A percentile compares a stretch with the other conserved stretches of the same genome.
phyloP scores from a whole-genome alignment of 2,888 invertebrate genomes.

The Eutolmus rufibarbis region DNA sequence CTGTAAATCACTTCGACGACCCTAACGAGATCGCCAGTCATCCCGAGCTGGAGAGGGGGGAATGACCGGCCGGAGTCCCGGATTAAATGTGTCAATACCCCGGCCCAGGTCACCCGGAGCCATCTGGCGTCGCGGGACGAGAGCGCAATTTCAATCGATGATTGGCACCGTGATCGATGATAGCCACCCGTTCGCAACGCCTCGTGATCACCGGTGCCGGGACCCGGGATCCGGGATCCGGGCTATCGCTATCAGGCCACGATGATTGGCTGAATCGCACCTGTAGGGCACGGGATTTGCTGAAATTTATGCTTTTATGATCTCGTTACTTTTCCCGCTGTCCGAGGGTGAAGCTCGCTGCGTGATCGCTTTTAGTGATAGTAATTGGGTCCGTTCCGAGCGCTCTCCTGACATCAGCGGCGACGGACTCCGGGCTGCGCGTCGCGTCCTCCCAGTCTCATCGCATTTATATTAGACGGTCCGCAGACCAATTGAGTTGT shows the following conservation, averaged over 20 bases:
- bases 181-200: slow-evolving; percentile 30
- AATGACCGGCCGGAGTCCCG: slow-evolving; percentile 13
- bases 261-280: slow-evolving; percentile 33
- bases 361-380: slow-evolving; percentile 8
- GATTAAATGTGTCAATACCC: slow-evolving; percentile 20
- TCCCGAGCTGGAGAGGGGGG: not conserved
- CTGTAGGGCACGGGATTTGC: slow-evolving; percentile 14
- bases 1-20: slow-evolving; percentile 27
- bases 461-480: not conserved
- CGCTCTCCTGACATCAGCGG: not conserved
- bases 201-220: slow-evolving; percentile 1
- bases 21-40: slow-evolving; percentile 16
- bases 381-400: slow-evolving; percentile 1
- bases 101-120: slow-evolving; percentile 16
- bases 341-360: slow-evolving; percentile 5
- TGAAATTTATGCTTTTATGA: slow-evolving; percentile 28
- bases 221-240: not conserved
- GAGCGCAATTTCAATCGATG: slow-evolving; percentile 18
- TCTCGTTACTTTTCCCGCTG: slow-evolving; percentile 1
- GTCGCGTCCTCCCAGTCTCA: not conserved
- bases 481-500: slow-evolving; percentile 34
- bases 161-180: slow-evolving; percentile 34
- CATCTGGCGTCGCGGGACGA: not conserved
- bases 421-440: not conserved
- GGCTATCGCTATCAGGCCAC: slow-evolving; percentile 12